Evolutionary conservation across 2,113 vertebrate species (phyloP), one percentile per base, ranked within the genome.

Genomic region (Pangasianodon hypophthalmus): DNA sequence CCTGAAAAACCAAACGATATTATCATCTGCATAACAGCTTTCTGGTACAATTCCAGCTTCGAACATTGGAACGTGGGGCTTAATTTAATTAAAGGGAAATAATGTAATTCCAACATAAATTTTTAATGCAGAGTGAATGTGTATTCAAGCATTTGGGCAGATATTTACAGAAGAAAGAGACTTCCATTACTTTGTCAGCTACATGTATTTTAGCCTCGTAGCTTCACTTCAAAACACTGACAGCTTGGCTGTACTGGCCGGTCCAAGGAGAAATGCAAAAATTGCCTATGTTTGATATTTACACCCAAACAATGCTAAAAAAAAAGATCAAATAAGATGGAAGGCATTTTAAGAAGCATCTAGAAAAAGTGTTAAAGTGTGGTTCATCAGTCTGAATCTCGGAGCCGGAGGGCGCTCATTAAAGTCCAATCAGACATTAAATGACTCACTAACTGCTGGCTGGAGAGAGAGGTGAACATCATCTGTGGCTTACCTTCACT

Each of bases 361-460:
- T 29, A 44, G 32, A 44, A 44, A 44, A 75, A 21, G 71, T 44
- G 71, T 75, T 75, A 19, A 44, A 44, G 37, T 8, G 37, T 0
- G 19, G 71, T 44, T 44, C 71, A 75, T 44, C 71, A 8, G 71
- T 75, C 37, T 44, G 37, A 75, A 75, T 75, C 71, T 75, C 0
- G 8, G 19, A 79, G 46, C 91, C 19, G 52, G 91, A 90, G 82
- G 88, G 86, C 11, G 2, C 75, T 29, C 44, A 79, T 79, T 90
- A 92, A 89, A 90, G 93, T 92, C 91, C 88, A 92, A 92, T 94
- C 94, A 93, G 86, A 83, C 89, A 88, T 90, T 90, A 91, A 91
- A 94, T 48, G 86, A 58, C 87, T 87, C 10, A 87, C 84, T 91
- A 88, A 92, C 92, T 89, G 89, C 87, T 86, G 32, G 60, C 87